Evolutionary conservation across 2,888 invertebrate genomes (phyloP), one percentile per base, ranked within the genome.

Genomic region (Caenorhabditis sp.): DNA sequence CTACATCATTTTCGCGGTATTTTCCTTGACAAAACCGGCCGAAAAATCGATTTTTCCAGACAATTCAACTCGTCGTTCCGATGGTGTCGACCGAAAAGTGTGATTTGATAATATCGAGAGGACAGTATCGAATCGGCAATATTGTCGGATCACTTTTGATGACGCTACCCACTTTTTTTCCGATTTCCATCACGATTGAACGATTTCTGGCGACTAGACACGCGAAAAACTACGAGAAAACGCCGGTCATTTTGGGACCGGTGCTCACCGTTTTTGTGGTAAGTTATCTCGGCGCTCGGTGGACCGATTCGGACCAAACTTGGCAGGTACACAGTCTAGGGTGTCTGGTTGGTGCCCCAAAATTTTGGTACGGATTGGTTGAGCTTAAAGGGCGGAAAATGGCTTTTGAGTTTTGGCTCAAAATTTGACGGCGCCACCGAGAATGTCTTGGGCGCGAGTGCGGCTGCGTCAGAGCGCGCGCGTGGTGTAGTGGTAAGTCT

Each of bases 181-280:
- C 70, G 1, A 59, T 61, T 32, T 52, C 53, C 1, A 61, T 70
- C 1, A 59, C 70, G 13, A 53, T 61, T 30, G 70, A 70, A 43
- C 15, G 70, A 26, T 53, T 59, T 53, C 22, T 50, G 6, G 70
- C 70, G 27, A 53, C 37, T 3, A 61, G 39, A 61, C 27, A 32
- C 0, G 53, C 53, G 3, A 32, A 61, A 11, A 24, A 20, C 35
- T 70, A 70, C 24, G 70, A 70, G 11, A 52, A 45, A 15, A 59
- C 24, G 9, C 4, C 2, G 8, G 43, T 59, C 15, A 6, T 52
- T 17, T 6, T 45, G 15, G 70, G 70, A 1, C 70, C 68, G 11
- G n/a, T 39, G 0, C 11, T 70, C 8, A 26, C 35, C 15, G 5
- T 61, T 53, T 20, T 59, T 3, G 3, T 20, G n/a, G 68, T 68